Evolutionary conservation across 1,140 invertebrate species (phyloP), one percentile per base, ranked within the genome.

Genomic region (Lutraria rhynchaena): DNA sequence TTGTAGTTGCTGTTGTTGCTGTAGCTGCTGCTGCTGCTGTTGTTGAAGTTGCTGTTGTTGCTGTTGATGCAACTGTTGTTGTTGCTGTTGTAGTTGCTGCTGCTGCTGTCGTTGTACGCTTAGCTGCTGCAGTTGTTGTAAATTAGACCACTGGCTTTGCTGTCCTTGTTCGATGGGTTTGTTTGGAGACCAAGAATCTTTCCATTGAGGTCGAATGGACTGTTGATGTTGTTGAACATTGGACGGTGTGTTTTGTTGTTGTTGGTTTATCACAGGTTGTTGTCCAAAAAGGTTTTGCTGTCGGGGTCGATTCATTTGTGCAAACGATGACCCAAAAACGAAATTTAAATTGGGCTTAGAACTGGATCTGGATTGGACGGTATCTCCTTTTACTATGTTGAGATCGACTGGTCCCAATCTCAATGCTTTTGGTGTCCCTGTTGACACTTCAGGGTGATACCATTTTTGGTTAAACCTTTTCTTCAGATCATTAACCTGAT

Each of bases 401-500:
- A 24, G n/a, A 1, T 51, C 22, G 7, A 27, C 19, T 51, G 3
- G 33, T 55, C 5, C 22, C 22, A 5, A 19, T 73, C 33, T 19
- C 19, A 29, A 3, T 44, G 53, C 5, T 73, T 27, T 3, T 33
- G 13, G 53, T 4, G 19, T n/a, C 37, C 22, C 5, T 37, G 31
- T 24, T 11, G 37, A 19, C 1, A 15, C 24, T 37, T 73, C 41
- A 4, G 55, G 55, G 7, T 73, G 70, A 58, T 57, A 57, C 70
- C 70, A 73, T n/a, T 73, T 73, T 44, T 24, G 29, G 22, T 73
- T 73, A 27, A 73, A 73, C 44, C 70, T 73, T 24, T 37, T 29
- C 33, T 46, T 57, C 3, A 73, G 17, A 24, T 35, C 33, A 17
- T 15, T n/a, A 11, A n/a, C 70, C 5, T 51, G 17, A 7, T 19